Base-by-base conservation (phyloP, 2,113 vertebrate species). In the Melanotaenia duboulayi region DNA sequence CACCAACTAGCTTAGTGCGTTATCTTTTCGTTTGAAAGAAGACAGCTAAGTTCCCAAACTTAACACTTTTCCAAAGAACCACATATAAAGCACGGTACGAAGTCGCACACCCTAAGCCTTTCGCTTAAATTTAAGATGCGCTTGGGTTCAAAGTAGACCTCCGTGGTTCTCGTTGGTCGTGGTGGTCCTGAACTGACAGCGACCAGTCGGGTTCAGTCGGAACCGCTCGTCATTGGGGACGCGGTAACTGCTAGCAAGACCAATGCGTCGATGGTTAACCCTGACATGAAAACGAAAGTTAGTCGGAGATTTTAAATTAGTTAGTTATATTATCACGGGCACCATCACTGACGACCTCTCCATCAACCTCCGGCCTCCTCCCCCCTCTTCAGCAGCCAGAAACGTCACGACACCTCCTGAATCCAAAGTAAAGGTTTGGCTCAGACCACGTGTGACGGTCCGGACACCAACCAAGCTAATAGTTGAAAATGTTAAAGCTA, bases 171-270 rank as follows among this genome's bases (percentile, higher is more conserved):
- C 77, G 17, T 49, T 77, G 73, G 65, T 28, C 67, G 32, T 56
- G 85, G 80, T 90, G 90, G 91, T 93, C 87, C 91, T 93, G 92
- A 93, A 93, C 87, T 91, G 92, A 92, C 93, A 92, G 91, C 91
- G 91, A 92, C 89, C 59, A 9, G 51, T 16, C 67, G 62, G n/a
- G 57, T 51, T 65, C 23, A n/a, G 44, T 35, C 65, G 50, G 64
- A 71, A 48, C 23, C 49, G 24, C 48, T 19, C 71, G 51, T 19
- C 0, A 24, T 10, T 32, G 16, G 55, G 50, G 57, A 59, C 70
- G 56, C 25, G 9, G 28, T 42, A 13, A 17, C 24, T 16, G 35
- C 22, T 22, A 17, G 49, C 25, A 0, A 39, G 10, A 40, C 13
- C 9, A 5, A 5, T 3, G 9, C 32, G 46, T 65, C 3, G 13